A percentile compares a stretch with the other conserved stretches of the same genome.
Conservation (phyloP, 2,797 vertebrate genomes). For the Spinus olivaceus region DNA sequence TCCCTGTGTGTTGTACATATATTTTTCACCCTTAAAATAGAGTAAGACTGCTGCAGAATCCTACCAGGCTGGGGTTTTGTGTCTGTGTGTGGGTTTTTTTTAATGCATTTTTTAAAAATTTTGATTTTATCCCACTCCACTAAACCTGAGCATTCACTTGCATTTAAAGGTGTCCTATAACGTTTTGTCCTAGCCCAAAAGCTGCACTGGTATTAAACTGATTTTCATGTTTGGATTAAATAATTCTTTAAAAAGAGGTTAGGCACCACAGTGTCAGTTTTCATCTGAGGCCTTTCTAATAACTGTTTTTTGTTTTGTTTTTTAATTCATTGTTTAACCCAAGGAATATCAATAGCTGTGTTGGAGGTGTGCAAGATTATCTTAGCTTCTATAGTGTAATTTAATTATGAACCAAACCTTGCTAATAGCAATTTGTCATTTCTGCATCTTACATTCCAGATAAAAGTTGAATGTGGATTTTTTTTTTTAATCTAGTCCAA, state of each 20-base stretch:
- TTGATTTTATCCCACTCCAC: background rate
- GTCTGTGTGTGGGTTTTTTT: rapidly evolving
- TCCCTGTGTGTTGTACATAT: rapidly evolving
- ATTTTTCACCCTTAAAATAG: background rate
- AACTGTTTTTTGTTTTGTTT: background rate
- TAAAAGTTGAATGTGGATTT: background rate
- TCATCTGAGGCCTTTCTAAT: background rate
- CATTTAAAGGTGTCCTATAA: background rate
- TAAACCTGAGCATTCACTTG: background rate
- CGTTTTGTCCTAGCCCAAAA: background rate
- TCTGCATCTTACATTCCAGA: background rate
- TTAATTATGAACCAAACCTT: background rate
- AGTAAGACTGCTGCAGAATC: background rate
- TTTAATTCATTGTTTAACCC: background rate
- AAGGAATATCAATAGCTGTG: background rate
- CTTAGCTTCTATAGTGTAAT: background rate
- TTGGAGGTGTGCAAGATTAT: background rate
- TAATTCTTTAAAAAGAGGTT: background rate
- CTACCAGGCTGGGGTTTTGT: background rate
- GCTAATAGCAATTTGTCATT: background rate
- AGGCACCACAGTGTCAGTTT: background rate
- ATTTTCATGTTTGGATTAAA: background rate
- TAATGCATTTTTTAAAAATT: background rate
- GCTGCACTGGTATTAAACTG: background rate
- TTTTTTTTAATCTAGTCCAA: background rate